Percentiles rank a stretch among this genome's conserved stretches.
Evolutionary conservation across 2,797 vertebrate species (phyloP).

Genomic region (Leucoraja ocellata): DNA sequence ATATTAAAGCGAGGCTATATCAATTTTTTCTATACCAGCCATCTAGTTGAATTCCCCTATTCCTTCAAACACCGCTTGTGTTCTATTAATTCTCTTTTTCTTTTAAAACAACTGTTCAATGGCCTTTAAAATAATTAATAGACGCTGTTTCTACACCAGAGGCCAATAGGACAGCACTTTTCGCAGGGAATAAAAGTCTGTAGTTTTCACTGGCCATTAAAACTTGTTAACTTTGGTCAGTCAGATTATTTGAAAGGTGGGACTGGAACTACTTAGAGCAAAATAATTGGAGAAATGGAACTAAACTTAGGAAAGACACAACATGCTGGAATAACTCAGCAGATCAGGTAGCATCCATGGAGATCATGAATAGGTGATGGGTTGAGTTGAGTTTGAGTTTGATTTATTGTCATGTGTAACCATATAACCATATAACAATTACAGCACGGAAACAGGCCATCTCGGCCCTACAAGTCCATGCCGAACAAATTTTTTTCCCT

Average conservation of each 20-base stretch:
- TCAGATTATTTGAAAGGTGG: background rate
- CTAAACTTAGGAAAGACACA: too few species aligned
- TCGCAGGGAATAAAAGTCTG: background rate
- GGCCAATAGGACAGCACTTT: background rate
- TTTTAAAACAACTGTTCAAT: background rate
- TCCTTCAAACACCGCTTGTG: background rate
- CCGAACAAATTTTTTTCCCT: too few species aligned
- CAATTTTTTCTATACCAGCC: background rate
- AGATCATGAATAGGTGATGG: too few species aligned
- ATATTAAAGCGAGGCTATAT: background rate
- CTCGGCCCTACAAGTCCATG: too few species aligned
- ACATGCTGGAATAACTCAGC: too few species aligned
- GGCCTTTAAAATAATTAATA: background rate
- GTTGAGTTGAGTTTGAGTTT: too few species aligned
- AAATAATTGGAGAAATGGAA: too few species aligned
- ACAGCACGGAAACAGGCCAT: too few species aligned
- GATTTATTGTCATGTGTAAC: too few species aligned
- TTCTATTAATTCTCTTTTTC: background rate
- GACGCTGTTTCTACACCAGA: background rate
- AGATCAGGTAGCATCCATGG: too few species aligned
- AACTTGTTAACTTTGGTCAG: background rate
- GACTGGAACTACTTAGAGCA: background rate
- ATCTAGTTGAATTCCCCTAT: background rate
- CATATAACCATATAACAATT: too few species aligned
- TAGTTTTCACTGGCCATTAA: background rate